Percentiles rank a stretch among this genome's conserved stretches.
Conservation (phyloP, 1,140 invertebrate species). For the Platyscapa corneri region DNA sequence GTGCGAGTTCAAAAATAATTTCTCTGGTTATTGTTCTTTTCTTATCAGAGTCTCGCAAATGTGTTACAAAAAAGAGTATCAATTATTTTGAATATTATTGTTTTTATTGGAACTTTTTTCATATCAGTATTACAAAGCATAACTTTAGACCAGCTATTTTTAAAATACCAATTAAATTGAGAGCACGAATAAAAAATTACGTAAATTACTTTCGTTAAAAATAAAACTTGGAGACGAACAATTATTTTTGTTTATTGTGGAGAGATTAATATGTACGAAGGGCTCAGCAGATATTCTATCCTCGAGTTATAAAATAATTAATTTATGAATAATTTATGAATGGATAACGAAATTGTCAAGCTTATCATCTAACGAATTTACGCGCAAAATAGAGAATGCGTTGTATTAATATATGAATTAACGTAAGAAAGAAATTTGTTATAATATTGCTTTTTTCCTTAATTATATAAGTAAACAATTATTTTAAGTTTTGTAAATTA, state of each 20-base stretch:
- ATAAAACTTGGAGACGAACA: neutral
- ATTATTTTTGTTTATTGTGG: neutral
- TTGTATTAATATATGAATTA: no score
- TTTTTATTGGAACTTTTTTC: neutral
- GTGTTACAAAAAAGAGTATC: neutral
- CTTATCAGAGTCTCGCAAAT: neutral
- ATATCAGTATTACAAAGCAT: no score
- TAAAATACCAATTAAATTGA: no score
- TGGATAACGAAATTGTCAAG: neutral
- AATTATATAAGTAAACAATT: no score
- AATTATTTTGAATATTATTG: neutral
- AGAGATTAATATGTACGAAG: neutral
- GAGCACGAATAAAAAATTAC: neutral
- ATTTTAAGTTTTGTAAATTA: no score
- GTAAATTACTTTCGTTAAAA: neutral
- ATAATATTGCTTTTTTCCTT: no score
- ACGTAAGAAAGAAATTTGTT: no score
- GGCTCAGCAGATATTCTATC: neutral
- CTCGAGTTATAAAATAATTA: neutral
- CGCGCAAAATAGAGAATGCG: no score
- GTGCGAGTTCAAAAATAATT: neutral
- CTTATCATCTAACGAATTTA: no score
- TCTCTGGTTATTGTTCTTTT: neutral
- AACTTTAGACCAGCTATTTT: no score
- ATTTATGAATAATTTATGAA: slow-evolving; percentile 9